Evolutionary conservation across 2,113 vertebrate species (phyloP).

Genomic region (Clarias batrachus): DNA sequence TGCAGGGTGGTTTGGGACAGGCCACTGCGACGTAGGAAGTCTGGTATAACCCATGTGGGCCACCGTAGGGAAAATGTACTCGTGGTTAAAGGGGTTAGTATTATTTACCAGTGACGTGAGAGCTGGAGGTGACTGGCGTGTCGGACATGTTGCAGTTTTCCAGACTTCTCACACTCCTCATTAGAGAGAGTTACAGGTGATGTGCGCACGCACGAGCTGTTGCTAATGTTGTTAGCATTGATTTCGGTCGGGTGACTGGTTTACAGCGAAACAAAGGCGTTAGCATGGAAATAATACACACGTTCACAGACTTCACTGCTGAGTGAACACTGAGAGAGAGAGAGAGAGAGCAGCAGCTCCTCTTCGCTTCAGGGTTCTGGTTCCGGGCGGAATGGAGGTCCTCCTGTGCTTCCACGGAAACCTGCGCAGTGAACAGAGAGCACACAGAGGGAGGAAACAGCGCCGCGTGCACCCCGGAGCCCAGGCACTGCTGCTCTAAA

Average conservation of each 20-base stretch:
- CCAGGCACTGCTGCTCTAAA: not conserved
- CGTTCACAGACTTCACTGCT: not conserved
- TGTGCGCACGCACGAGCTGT: accelerated
- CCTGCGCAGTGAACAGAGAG: constrained; percentile 14
- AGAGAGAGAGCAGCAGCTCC: not conserved
- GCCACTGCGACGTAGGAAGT: not conserved
- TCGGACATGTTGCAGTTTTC: constrained; percentile 18
- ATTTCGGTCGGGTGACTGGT: not conserved
- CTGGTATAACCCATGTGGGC: not conserved
- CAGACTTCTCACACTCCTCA: not conserved
- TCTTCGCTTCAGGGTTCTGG: not conserved
- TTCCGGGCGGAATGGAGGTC: constrained; percentile 4
- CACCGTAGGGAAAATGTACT: constrained; percentile 29
- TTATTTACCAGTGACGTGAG: constrained; percentile 23
- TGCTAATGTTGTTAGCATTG: not conserved
- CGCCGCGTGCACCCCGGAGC: accelerated
- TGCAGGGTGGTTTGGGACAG: not conserved
- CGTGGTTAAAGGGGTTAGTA: not conserved
- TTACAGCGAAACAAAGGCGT: no score
- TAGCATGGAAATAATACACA: not conserved
- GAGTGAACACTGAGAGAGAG: not conserved
- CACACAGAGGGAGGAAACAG: not conserved
- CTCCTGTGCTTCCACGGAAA: constrained; percentile 8
- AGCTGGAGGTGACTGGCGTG: not conserved
- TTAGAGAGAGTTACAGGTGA: not conserved